Evolutionary conservation across 1,140 invertebrate genomes (phyloP), one percentile per base, ranked within the genome.

Genomic region (Caenorhabditis brenneri): DNA sequence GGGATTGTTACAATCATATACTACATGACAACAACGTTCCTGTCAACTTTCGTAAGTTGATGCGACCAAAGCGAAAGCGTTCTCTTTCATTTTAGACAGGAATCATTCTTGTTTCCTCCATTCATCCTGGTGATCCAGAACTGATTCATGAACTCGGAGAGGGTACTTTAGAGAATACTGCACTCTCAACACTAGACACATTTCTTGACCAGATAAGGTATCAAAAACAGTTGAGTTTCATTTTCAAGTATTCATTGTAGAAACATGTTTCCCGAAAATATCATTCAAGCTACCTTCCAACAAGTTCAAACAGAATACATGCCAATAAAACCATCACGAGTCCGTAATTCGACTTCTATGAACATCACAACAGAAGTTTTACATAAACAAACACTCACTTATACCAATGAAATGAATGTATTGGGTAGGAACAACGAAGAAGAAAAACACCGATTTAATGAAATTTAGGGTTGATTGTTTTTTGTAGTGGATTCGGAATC

Each of bases 131-230:
- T 27, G 92, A 92, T 69, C 88, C 92, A 19, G 88, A 89, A 16
- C 92, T 92, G 48, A 89, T 84, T 49, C 91, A 91, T 12, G 89
- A 90, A 87, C 84, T 90, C 78, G 88, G 79, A 7, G 89, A 92
- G 1, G 91, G 91, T 65, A 93, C 93, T 58, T 93, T 86, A 15
- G 91, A 91, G 27, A 91, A 92, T 51, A 91, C 91, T 46, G 91
- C 91, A 85, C 94, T 95, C 5, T 94, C 95, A 46, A 96, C 96
- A 0, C 92, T 94, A 2, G 97, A 99, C 91, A 97, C 96, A 3
- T 92, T 98, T 36, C 93, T 99, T 89, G 97, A 99, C 93, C 93
- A 98, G 87, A 93, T 97, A 88, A 94, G 96, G 96, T 60, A n/a
- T n/a, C n/a, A 19, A 48, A 7, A 39, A 39, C 3, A 16, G 22